These are phyloP conservation scores for Ameiurus melas DNA, from an alignment of 2,113 vertebrate species.

Conservation along the genomic window DNA sequence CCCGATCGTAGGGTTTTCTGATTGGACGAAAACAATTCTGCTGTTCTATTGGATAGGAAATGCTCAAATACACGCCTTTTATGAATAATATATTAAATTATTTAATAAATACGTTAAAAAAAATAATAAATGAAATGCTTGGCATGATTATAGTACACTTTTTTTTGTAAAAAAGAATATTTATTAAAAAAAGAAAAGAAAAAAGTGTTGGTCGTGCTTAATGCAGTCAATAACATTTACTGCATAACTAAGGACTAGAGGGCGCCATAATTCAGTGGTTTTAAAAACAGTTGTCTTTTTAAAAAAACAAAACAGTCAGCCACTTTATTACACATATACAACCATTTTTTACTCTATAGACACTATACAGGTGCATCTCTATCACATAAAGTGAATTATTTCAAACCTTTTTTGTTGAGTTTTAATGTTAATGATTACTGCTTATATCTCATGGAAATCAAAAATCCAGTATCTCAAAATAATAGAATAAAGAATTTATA, in stretches of 20 bases:
- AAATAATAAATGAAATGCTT: neutral
- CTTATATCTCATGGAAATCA: too few species aligned
- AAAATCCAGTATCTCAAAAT: too few species aligned
- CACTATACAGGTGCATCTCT: too few species aligned
- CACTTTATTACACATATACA: neutral
- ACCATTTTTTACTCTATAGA: neutral
- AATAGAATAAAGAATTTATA: too few species aligned
- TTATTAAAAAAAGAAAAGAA: too few species aligned
- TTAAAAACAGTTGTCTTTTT: neutral
- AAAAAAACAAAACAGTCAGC: too few species aligned
- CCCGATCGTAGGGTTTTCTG: conserved; percentile 38
- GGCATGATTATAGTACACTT: neutral
- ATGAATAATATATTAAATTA: neutral
- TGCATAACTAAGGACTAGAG: too few species aligned
- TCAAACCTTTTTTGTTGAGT: too few species aligned
- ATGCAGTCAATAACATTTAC: neutral
- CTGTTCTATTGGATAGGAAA: neutral
- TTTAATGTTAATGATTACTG: too few species aligned
- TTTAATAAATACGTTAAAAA: neutral
- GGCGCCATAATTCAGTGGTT: neutral
- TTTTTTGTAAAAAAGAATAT: neutral
- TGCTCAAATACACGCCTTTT: neutral
- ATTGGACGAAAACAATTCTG: conserved; percentile 26
- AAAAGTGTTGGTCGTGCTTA: neutral
- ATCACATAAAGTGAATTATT: too few species aligned